Conservation (phyloP, 2,888 invertebrate genomes). For the Macrophya alboannulata region DNA sequence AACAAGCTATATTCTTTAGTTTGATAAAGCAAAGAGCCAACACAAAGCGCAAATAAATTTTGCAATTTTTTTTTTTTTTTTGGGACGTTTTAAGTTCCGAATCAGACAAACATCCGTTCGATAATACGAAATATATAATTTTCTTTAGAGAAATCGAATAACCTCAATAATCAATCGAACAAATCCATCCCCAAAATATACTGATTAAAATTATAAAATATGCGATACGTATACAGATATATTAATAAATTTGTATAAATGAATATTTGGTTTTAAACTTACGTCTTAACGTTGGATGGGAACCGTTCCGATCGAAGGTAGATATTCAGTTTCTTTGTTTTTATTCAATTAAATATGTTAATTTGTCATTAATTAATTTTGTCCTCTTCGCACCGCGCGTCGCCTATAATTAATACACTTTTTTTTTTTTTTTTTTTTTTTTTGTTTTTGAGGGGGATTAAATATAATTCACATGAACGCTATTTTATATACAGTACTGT, state of each 20-base stretch:
- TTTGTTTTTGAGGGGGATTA: no score
- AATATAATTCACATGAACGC: conserved; percentile 3
- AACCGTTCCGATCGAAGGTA: background rate
- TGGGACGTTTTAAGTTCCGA: background rate
- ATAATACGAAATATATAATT: background rate
- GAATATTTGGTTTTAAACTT: background rate
- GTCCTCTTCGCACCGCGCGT: background rate
- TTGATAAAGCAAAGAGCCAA: background rate
- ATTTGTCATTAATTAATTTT: background rate
- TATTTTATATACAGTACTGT: background rate
- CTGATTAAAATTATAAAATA: no score
- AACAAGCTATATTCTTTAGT: background rate
- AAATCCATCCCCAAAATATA: background rate
- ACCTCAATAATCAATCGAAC: background rate
- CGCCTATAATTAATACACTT: background rate
- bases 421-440: no score
- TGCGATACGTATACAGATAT: no score
- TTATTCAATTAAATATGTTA: background rate
- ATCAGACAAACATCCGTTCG: no score
- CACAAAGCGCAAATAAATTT: background rate
- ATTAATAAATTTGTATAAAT: background rate
- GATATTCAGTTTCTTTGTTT: no score
- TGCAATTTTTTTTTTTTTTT: background rate
- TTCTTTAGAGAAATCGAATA: background rate
- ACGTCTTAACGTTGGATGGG: background rate